These are phyloP conservation scores for Cossypha caffra DNA, from an alignment of 2,797 vertebrate genomes.

Conservation along the genomic window DNA sequence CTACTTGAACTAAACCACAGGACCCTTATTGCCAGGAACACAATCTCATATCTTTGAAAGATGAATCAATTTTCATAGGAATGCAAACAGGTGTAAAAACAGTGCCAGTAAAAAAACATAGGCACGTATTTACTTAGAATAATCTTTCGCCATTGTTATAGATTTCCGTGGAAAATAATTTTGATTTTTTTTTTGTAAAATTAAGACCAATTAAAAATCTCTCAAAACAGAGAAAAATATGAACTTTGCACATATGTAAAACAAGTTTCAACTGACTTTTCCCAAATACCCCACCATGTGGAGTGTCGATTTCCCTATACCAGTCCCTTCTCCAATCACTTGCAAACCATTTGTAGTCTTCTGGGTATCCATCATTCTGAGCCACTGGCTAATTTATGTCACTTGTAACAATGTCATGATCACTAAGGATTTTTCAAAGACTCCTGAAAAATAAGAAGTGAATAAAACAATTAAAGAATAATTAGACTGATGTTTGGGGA, in stretches of 20 bases:
- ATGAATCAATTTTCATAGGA: neutral
- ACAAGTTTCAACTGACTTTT: constrained; percentile 98
- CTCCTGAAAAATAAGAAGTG: constrained; percentile 83
- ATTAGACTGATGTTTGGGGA: neutral
- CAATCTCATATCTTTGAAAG: constrained; percentile 25
- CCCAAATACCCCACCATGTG: constrained; percentile 96
- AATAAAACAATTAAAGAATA: constrained; percentile 78
- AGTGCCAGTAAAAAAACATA: constrained; percentile 30
- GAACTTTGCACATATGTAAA: constrained; percentile 91
- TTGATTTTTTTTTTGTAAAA: constrained; percentile 52
- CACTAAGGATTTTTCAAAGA: constrained; percentile 82
- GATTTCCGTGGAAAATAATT: constrained; percentile 87
- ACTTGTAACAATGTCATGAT: constrained; percentile 83
- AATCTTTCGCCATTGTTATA: constrained; percentile 91
- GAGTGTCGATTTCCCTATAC: constrained; percentile 90
- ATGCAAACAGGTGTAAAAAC: constrained; percentile 1
- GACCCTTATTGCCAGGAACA: neutral
- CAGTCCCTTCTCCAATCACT: constrained; percentile 92
- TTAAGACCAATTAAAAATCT: constrained; percentile 71
- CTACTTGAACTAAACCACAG: constrained; percentile 38
- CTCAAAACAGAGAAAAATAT: constrained; percentile 66
- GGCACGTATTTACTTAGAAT: constrained; percentile 73
- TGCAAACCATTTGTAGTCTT: constrained; percentile 88
- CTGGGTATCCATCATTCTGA: constrained; percentile 81
- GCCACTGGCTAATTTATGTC: constrained; percentile 89